Evolutionary conservation across 1,140 invertebrate species (phyloP).

Genomic region (Hermatobates lingyangjiaoensis): DNA sequence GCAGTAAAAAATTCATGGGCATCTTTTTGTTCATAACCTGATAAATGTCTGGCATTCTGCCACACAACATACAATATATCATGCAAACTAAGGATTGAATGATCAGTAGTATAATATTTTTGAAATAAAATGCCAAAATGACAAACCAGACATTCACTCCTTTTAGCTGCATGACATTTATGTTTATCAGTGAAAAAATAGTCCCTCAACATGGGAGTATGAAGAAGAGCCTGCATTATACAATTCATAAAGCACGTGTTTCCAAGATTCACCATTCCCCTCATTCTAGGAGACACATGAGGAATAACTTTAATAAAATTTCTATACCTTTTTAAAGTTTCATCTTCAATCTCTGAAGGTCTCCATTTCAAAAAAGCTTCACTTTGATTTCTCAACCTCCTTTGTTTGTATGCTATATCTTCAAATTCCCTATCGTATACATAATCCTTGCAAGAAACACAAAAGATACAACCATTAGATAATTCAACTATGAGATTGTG

Average conservation of each 20-base stretch:
- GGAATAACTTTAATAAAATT: background rate
- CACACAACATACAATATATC: slow-evolving; percentile 83
- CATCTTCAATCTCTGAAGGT: background rate
- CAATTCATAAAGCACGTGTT: slow-evolving; percentile 99
- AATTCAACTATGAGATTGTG: slow-evolving; percentile 58
- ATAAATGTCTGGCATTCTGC: slow-evolving; percentile 87
- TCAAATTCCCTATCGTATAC: slow-evolving; percentile 53
- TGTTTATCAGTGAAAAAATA: slow-evolving; percentile 90
- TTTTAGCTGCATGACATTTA: slow-evolving; percentile 43
- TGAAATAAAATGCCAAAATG: slow-evolving; percentile 73
- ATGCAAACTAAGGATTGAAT: slow-evolving; percentile 50
- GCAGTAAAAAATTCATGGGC: slow-evolving; percentile 98
- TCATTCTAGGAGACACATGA: slow-evolving; percentile 33
- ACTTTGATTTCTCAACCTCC: background rate
- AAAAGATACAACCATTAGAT: slow-evolving; percentile 75
- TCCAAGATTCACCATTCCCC: slow-evolving; percentile 90
- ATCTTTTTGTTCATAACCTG: slow-evolving; percentile 94
- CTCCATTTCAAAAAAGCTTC: slow-evolving; percentile 1
- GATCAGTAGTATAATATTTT: slow-evolving; percentile 14
- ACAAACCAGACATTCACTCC: slow-evolving; percentile 70
- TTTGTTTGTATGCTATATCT: slow-evolving; percentile 21
- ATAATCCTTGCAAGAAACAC: slow-evolving; percentile 78
- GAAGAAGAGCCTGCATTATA: slow-evolving; percentile 86
- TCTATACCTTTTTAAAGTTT: slow-evolving; percentile 2
- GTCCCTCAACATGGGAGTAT: slow-evolving; percentile 83